Percentiles rank a stretch among this genome's conserved stretches.
These are phyloP conservation scores for Cephus pygmeus DNA, from an alignment of 2,888 invertebrate genomes.

Conservation along the genomic window DNA sequence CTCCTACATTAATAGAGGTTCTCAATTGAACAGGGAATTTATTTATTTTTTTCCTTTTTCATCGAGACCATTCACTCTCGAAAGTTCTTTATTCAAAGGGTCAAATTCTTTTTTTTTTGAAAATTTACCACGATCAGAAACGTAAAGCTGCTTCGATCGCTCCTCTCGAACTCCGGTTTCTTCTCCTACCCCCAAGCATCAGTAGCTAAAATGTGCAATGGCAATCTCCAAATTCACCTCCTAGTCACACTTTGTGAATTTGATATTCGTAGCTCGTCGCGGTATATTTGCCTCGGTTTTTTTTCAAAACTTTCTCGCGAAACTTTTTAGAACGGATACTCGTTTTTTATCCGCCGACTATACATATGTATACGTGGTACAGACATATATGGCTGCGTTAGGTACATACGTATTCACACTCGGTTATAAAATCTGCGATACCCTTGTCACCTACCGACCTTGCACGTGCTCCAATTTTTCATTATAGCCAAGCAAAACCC, in stretches of 20 bases:
- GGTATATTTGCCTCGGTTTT: neutral
- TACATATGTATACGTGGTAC: neutral
- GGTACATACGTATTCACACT: neutral
- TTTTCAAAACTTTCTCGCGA: neutral
- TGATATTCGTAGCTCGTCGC: neutral
- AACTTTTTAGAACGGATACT: neutral
- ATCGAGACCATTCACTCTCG: neutral
- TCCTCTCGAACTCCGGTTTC: neutral
- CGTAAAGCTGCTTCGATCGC: neutral
- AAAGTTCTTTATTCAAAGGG: neutral
- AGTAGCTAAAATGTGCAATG: neutral
- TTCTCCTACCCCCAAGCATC: neutral
- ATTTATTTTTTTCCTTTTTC: neutral
- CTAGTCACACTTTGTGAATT: neutral
- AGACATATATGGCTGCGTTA: neutral
- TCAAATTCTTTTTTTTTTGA: neutral
- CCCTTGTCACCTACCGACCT: neutral
- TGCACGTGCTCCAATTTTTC: neutral
- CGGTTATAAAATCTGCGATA: neutral
- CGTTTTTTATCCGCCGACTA: neutral
- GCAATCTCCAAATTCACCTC: neutral
- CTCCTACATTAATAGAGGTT: constrained; percentile 1
- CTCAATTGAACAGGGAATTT: neutral
- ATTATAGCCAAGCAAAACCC: neutral
- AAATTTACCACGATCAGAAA: neutral